Conservation (phyloP, 1,140 invertebrate species). For the Ostrea denselamellosa region DNA sequence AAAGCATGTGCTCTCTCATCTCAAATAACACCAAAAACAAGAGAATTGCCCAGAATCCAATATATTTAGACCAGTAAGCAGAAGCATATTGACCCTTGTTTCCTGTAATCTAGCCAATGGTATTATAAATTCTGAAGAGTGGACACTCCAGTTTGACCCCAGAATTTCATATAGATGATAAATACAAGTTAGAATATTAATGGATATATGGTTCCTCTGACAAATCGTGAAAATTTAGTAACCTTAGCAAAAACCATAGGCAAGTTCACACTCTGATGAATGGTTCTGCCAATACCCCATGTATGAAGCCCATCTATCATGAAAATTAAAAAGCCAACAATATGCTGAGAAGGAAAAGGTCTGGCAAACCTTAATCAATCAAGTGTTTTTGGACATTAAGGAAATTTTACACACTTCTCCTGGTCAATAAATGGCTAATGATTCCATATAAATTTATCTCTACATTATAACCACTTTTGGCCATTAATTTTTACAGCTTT, state of each 20-base stretch:
- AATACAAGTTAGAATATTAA: constrained; percentile 36
- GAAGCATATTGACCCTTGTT: background rate
- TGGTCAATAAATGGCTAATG: constrained; percentile 19
- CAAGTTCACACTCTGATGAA: constrained; percentile 22
- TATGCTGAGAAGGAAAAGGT: constrained; percentile 7
- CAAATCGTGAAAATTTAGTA: constrained; percentile 19
- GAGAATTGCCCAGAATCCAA: background rate
- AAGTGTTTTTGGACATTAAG: constrained; percentile 19
- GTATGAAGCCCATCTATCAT: constrained; percentile 35
- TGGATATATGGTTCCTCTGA: constrained; percentile 27
- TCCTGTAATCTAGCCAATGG: background rate
- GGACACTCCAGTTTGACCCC: constrained; percentile 11
- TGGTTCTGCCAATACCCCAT: constrained; percentile 34
- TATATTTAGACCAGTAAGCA: background rate
- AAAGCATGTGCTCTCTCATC: constrained; percentile 18
- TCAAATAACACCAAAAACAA: background rate
- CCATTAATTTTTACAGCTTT: constrained; percentile 31
- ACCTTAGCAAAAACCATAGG: constrained; percentile 24
- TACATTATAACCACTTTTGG: constrained; percentile 25
- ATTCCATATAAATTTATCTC: constrained; percentile 24
- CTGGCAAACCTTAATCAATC: constrained; percentile 20
- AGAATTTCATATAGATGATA: constrained; percentile 9
- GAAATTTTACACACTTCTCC: constrained; percentile 25
- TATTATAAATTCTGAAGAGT: background rate
- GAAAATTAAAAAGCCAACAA: constrained; percentile 36